Conservation (phyloP, 1,140 invertebrate species). For the Propsilocerus akamusi region DNA sequence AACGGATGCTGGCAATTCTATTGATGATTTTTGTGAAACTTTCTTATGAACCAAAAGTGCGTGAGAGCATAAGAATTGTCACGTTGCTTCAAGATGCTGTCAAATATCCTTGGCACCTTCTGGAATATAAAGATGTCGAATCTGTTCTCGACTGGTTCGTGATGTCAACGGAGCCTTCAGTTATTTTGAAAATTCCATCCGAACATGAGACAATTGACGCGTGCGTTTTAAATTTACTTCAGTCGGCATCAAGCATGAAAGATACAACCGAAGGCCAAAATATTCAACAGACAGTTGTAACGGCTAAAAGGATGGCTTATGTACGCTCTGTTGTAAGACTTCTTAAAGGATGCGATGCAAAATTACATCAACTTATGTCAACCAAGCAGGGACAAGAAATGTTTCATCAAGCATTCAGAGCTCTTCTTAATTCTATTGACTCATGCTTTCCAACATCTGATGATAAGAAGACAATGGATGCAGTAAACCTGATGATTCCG, state of each 20-base stretch:
- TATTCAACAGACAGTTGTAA: conserved; percentile 9
- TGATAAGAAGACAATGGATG: conserved; percentile 14
- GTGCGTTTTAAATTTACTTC: conserved; percentile 18
- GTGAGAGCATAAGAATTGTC: conserved; percentile 26
- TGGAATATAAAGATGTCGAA: conserved; percentile 45
- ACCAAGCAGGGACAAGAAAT: conserved; percentile 17
- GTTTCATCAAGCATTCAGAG: conserved; percentile 14
- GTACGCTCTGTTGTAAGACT: conserved; percentile 15
- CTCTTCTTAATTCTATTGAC: conserved; percentile 15
- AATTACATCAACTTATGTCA: conserved; percentile 16
- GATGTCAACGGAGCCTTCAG: conserved; percentile 51
- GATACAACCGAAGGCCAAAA: conserved; percentile 9
- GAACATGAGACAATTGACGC: conserved; percentile 25
- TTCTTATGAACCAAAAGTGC: conserved; percentile 47
- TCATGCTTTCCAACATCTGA: too few relatives aligned
- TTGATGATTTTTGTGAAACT: conserved; percentile 47
- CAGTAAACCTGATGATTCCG: conserved; percentile 19
- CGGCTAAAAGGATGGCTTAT: conserved; percentile 18
- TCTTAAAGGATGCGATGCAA: conserved; percentile 14
- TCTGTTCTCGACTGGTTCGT: conserved; percentile 58
- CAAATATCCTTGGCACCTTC: conserved; percentile 45
- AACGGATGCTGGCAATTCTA: conserved; percentile 24
- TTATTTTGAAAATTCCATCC: conserved; percentile 33
- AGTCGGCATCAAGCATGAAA: conserved; percentile 14
- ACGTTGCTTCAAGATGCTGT: conserved; percentile 39